Percentiles rank a stretch among this genome's conserved stretches.
Conservation (phyloP, 2,888 invertebrate genomes). For the Blastobasis adustella region DNA sequence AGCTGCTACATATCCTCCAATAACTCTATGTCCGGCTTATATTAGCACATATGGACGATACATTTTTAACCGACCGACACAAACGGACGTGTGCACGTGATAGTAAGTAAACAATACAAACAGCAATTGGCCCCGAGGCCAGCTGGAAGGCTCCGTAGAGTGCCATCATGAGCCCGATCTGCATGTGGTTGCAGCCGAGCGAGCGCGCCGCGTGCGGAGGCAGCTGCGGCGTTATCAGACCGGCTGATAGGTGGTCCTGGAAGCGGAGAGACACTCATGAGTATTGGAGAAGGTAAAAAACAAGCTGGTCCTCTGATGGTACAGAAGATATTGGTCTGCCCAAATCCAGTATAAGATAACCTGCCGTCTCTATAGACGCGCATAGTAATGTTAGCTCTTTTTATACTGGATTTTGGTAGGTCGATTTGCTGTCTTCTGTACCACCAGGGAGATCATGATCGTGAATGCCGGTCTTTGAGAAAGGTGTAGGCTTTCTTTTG, state of each 20-base stretch:
- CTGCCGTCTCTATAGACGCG: too few relatives aligned
- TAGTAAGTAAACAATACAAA: constrained; percentile 29
- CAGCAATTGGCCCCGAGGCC: constrained; percentile 71
- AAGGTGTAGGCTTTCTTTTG: too few relatives aligned
- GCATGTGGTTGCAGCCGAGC: constrained; percentile 66
- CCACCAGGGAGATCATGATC: too few relatives aligned
- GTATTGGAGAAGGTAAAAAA: not conserved
- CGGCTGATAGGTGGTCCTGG: constrained; percentile 31
- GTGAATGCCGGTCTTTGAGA: too few relatives aligned
- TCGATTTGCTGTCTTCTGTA: too few relatives aligned
- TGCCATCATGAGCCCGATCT: constrained; percentile 68
- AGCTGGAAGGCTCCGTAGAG: constrained; percentile 72
- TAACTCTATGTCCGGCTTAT: too few relatives aligned
- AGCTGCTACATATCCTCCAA: too few relatives aligned
- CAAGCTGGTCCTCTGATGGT: not conserved
- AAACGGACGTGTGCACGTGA: not conserved
- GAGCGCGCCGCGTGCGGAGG: constrained; percentile 54
- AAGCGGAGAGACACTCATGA: constrained; percentile 9
- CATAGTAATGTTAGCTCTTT: too few relatives aligned
- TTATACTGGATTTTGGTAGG: too few relatives aligned
- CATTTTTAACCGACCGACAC: too few relatives aligned
- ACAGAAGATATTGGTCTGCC: not conserved
- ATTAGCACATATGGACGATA: too few relatives aligned
- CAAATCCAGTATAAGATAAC: too few relatives aligned
- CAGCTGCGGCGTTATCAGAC: constrained; percentile 29